These are phyloP conservation scores for Cheirogaleus medius DNA, from an alignment of 2,113 vertebrate species.

Conservation along the genomic window DNA sequence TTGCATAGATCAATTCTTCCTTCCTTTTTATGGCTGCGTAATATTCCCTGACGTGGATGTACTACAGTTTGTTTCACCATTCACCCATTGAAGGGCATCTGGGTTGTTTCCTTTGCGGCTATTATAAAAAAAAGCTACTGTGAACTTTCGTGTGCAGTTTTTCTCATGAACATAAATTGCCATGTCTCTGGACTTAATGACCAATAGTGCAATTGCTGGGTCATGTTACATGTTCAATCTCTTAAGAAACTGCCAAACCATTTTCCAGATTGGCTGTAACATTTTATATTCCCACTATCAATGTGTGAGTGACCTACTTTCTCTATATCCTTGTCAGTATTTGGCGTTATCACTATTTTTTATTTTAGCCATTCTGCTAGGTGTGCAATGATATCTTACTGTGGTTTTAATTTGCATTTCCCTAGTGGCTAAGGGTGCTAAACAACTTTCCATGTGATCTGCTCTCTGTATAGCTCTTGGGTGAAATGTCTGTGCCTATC, in stretches of 20 bases:
- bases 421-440: neutral
- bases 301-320: neutral
- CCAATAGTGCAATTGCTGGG: neutral
- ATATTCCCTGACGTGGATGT: too few species aligned
- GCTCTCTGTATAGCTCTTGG: neutral
- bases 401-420: neutral
- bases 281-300: neutral
- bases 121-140: neutral
- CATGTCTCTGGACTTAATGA: neutral
- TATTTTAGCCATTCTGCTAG: neutral
- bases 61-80: too few species aligned
- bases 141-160: neutral
- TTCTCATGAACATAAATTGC: neutral
- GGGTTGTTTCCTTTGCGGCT: neutral
- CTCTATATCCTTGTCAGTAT: neutral
- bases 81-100: neutral
- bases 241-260: neutral
- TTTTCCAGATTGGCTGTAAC: neutral
- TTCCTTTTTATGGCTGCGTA: neutral
- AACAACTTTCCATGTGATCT: neutral
- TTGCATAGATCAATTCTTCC: neutral
- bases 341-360: neutral
- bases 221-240: neutral
- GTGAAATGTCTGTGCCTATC: neutral
- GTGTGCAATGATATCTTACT: accelerated